A percentile compares a stretch with the other conserved stretches of the same genome.
These are phyloP conservation scores for Aselliscus stoliczkanus DNA, from an alignment of 2,797 vertebrate genomes.

Conservation along the genomic window DNA sequence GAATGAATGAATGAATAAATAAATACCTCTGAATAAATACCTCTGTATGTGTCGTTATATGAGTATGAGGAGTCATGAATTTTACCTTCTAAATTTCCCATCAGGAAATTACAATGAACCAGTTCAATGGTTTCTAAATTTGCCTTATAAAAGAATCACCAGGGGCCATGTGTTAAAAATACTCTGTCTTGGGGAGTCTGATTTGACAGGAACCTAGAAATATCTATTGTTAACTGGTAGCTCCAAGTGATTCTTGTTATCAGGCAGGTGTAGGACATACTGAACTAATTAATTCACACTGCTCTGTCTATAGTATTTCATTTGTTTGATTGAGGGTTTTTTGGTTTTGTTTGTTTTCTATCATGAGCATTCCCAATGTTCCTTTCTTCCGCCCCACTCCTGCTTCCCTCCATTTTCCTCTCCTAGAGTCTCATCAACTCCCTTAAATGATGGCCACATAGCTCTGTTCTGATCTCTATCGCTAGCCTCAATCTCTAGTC, in stretches of 20 bases:
- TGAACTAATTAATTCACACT: background rate
- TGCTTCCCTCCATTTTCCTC: background rate
- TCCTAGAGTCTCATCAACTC: background rate
- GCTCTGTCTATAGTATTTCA: background rate
- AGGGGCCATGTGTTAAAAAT: background rate
- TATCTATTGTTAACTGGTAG: background rate
- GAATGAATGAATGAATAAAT: background rate
- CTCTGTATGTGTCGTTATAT: background rate
- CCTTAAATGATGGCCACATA: background rate
- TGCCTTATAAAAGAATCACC: background rate
- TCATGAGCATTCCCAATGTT: background rate
- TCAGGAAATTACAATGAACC: background rate
- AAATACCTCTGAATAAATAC: background rate
- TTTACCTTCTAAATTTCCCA: background rate
- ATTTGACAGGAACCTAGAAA: background rate
- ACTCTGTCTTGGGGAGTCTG: background rate
- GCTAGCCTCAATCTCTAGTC: background rate
- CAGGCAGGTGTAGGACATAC: background rate
- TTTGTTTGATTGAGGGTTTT: background rate
- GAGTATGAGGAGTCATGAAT: background rate
- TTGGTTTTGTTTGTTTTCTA: background rate
- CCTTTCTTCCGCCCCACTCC: background rate
- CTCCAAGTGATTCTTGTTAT: background rate
- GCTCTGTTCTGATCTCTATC: background rate
- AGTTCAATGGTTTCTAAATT: background rate